phyloP scores from a whole-genome alignment of 2,888 invertebrate species.

The Spisula subtruncata region DNA sequence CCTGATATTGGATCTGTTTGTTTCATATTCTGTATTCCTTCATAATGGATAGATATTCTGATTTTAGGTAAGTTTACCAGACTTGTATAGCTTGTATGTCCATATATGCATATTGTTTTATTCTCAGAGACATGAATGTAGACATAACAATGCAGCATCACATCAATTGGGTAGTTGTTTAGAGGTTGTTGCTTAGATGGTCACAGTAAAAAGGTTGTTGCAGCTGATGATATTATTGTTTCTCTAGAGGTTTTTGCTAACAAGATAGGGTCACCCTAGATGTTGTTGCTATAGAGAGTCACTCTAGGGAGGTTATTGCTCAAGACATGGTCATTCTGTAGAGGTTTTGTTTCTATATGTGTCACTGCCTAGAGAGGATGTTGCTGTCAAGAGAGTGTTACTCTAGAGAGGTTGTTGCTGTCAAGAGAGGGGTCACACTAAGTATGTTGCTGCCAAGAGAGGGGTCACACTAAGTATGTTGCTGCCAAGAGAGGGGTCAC shows the following conservation, averaged over 20 bases:
- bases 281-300: not conserved
- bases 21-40: not conserved
- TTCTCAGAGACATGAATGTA: no score
- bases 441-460: not conserved
- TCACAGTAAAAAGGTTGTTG: not conserved
- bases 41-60: constrained; percentile 1
- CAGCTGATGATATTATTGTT: not conserved
- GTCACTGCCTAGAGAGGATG: not conserved
- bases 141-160: no score
- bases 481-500: no score
- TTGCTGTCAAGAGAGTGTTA: not conserved
- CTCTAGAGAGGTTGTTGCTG: not conserved
- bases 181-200: not conserved
- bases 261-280: not conserved
- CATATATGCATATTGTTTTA: no score
- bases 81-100: not conserved
- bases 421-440: no score
- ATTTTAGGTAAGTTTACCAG: not conserved
- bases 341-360: no score
- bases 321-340: not conserved
- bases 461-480: no score
- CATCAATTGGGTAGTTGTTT: no score
- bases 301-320: not conserved
- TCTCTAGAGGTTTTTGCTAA: not conserved
- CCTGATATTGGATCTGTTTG: not conserved